These are phyloP conservation scores for Brachionus asplanchnoidis DNA, from an alignment of 1,140 invertebrate genomes.

Conservation along the genomic window DNA sequence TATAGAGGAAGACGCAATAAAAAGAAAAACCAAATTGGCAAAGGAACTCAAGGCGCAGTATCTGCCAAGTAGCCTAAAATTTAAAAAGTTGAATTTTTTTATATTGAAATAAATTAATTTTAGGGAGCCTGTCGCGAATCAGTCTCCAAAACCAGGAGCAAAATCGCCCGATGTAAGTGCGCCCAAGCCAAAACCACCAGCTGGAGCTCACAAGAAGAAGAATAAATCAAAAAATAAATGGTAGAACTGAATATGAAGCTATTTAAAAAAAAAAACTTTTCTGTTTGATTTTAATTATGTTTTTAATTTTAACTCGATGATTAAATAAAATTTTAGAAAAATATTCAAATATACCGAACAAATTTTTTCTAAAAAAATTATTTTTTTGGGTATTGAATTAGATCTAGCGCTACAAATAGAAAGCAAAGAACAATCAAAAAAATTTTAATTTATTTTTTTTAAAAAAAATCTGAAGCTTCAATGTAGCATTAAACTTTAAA, in stretches of 20 bases:
- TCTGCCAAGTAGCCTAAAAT: neutral
- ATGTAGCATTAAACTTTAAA: neutral
- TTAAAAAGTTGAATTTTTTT: neutral
- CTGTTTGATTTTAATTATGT: neutral
- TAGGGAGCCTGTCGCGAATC: neutral
- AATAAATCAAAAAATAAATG: slow-evolving; percentile 21
- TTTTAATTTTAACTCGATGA: neutral
- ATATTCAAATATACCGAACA: too few species aligned
- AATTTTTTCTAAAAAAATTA: too few species aligned
- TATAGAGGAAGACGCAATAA: slow-evolving; percentile 59
- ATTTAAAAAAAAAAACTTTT: neutral
- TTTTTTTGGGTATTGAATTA: too few species aligned
- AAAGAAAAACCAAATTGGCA: slow-evolving; percentile 20
- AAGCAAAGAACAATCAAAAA: too few species aligned
- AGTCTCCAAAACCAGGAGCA: slow-evolving; percentile 10
- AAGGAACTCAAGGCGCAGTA: slow-evolving; percentile 42
- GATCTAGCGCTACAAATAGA: too few species aligned
- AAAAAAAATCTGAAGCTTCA: too few species aligned
- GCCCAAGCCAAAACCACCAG: neutral
- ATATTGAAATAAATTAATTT: neutral
- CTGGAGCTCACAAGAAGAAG: slow-evolving; percentile 23
- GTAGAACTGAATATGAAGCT: neutral
- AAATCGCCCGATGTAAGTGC: neutral
- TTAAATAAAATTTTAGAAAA: neutral
- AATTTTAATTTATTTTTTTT: too few species aligned